Conservation (phyloP, 2,113 vertebrate genomes). For the Nymphicus hollandicus region DNA sequence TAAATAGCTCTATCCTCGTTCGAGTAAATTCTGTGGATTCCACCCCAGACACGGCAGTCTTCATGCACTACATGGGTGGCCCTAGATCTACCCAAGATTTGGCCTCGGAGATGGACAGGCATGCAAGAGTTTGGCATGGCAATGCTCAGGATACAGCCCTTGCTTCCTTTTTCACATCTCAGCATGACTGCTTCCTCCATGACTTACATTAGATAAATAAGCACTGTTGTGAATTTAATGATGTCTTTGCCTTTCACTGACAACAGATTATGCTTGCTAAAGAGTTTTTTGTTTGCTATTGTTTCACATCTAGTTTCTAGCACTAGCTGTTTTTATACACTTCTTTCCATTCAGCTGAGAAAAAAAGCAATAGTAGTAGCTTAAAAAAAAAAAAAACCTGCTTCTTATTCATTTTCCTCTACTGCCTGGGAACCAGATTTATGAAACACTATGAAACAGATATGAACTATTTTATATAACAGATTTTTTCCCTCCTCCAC, state of each 20-base stretch:
- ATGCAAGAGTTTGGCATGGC: not conserved
- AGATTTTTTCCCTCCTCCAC: not conserved
- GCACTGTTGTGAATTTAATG: not conserved
- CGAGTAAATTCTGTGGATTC: not conserved
- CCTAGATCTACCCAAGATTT: not conserved
- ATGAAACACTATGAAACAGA: conserved; percentile 33
- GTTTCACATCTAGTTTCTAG: conserved; percentile 20
- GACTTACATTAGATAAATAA: conserved; percentile 13
- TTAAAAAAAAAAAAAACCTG: not conserved
- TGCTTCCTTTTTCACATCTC: not conserved
- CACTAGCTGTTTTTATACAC: not conserved
- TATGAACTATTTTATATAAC: conserved; percentile 53
- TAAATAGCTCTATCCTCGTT: not conserved
- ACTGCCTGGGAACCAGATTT: conserved; percentile 39
- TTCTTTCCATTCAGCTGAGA: conserved; percentile 6
- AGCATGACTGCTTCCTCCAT: conserved; percentile 7
- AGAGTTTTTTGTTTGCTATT: conserved; percentile 25
- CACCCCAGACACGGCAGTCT: not conserved
- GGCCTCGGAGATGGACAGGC: rapidly evolving
- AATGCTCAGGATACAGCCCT: not conserved
- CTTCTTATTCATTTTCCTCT: conserved; percentile 37
- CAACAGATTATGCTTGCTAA: conserved; percentile 28
- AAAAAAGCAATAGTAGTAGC: not conserved
- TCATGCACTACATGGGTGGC: not conserved
- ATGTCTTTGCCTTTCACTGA: conserved; percentile 21